These are phyloP conservation scores for Pasiphila rectangulata DNA, from an alignment of 2,888 invertebrate species.

Conservation along the genomic window DNA sequence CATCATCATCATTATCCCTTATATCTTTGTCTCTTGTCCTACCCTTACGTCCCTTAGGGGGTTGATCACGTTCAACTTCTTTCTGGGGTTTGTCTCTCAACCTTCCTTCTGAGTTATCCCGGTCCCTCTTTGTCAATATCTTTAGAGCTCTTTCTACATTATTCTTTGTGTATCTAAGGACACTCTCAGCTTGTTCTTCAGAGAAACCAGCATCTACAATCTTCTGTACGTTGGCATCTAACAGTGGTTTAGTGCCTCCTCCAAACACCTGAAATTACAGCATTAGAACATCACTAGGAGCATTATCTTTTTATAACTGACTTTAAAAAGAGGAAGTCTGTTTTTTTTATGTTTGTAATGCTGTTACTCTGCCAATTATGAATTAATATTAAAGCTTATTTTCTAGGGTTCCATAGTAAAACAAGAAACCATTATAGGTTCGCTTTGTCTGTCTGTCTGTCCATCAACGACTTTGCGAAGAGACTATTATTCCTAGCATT, in stretches of 20 bases:
- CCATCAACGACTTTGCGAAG: too few species aligned
- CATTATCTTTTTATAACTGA: too few species aligned
- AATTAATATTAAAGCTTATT: too few species aligned
- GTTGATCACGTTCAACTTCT: constrained; percentile 61
- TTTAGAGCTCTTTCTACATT: constrained; percentile 87
- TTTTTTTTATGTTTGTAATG: too few species aligned
- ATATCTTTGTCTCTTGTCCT: constrained; percentile 62
- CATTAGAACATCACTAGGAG: too few species aligned
- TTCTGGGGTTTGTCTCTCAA: constrained; percentile 65
- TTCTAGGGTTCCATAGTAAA: too few species aligned
- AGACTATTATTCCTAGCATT: too few species aligned
- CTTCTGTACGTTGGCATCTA: constrained; percentile 88
- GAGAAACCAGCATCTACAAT: constrained; percentile 90
- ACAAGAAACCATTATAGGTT: too few species aligned
- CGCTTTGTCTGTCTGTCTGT: too few species aligned
- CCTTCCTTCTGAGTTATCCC: constrained; percentile 72
- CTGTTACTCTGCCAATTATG: too few species aligned
- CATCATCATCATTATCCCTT: constrained; percentile 79
- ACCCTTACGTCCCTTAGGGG: constrained; percentile 65
- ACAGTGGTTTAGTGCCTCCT: constrained; percentile 83
- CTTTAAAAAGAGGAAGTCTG: too few species aligned
- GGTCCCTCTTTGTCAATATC: constrained; percentile 82
- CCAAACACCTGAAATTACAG: constrained; percentile 81
- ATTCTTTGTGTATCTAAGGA: constrained; percentile 85
- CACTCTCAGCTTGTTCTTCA: constrained; percentile 87